phyloP scores from a whole-genome alignment of 2,888 invertebrate species.

The Tetragonisca angustula region DNA sequence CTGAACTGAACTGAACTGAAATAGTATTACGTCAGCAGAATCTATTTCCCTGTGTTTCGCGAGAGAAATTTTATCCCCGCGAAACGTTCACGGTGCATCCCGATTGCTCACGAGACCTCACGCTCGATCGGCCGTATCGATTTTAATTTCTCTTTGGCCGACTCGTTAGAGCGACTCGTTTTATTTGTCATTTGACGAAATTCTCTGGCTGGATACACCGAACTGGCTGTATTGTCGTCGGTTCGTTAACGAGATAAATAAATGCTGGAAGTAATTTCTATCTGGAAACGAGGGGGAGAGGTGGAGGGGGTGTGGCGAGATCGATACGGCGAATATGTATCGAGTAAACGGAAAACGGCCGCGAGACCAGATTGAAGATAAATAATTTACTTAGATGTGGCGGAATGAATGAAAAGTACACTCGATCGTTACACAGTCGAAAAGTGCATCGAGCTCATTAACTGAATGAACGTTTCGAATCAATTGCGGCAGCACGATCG shows the following conservation, averaged over 20 bases:
- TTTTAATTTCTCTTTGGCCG: conserved; percentile 6
- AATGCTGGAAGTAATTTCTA: conserved; percentile 35
- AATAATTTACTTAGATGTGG: conserved; percentile 21
- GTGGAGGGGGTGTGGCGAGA: not conserved
- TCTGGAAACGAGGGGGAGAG: not conserved
- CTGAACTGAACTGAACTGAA: not conserved
- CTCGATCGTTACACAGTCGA: not conserved
- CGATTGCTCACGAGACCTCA: too few relatives aligned
- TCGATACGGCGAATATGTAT: conserved; percentile 7
- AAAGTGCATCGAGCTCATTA: not conserved
- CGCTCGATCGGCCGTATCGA: not conserved
- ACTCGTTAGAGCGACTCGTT: not conserved
- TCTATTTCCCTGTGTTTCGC: not conserved
- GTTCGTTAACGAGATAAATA: conserved; percentile 18
- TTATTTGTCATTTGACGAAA: not conserved
- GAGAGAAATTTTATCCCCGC: conserved; percentile 3
- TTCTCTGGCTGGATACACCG: not conserved
- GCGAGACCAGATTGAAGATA: conserved; percentile 2
- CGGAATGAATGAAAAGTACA: not conserved
- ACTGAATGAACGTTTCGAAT: not conserved
- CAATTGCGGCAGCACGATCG: not conserved
- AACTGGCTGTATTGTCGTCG: not conserved
- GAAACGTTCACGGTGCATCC: too few relatives aligned
- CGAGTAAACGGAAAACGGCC: not conserved
- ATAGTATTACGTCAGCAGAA: conserved; percentile 1